Evolutionary conservation across 2,797 vertebrate genomes (phyloP).

Genomic region (Sternarchorhynchus goeldii): DNA sequence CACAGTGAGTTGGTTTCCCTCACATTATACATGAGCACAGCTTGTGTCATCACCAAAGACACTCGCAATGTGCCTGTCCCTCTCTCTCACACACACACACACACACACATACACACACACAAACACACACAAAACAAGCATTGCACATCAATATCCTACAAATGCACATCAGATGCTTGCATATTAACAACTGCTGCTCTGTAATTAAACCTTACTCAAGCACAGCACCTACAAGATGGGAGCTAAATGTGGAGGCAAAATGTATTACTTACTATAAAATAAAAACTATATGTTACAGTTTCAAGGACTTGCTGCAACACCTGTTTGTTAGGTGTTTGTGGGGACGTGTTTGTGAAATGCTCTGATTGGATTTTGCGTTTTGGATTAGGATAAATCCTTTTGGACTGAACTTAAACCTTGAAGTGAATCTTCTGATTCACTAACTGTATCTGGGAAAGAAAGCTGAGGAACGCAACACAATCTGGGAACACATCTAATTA

Average conservation of each 20-base stretch:
- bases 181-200: not conserved
- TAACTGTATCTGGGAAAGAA: too few relatives aligned
- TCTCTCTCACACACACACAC: not conserved
- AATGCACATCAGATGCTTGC: slow-evolving; percentile 24
- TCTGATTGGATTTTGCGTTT: too few relatives aligned
- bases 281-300: too few relatives aligned
- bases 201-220: slow-evolving; percentile 17
- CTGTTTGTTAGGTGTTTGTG: too few relatives aligned
- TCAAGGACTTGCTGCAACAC: too few relatives aligned
- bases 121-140: not conserved
- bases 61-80: not conserved
- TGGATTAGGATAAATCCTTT: too few relatives aligned
- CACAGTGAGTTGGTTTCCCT: not conserved
- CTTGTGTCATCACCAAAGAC: slow-evolving; percentile 10
- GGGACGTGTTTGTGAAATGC: too few relatives aligned
- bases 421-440: too few relatives aligned
- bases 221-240: not conserved
- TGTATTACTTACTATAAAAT: not conserved
- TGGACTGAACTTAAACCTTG: too few relatives aligned
- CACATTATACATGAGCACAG: slow-evolving; percentile 13
- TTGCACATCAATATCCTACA: not conserved
- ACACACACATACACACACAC: not conserved
- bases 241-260: not conserved
- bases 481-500: too few relatives aligned
- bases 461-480: too few relatives aligned